Evolutionary conservation across 2,888 invertebrate genomes (phyloP), one percentile per base, ranked within the genome.

Genomic region (Brassicogethes aeneus): DNA sequence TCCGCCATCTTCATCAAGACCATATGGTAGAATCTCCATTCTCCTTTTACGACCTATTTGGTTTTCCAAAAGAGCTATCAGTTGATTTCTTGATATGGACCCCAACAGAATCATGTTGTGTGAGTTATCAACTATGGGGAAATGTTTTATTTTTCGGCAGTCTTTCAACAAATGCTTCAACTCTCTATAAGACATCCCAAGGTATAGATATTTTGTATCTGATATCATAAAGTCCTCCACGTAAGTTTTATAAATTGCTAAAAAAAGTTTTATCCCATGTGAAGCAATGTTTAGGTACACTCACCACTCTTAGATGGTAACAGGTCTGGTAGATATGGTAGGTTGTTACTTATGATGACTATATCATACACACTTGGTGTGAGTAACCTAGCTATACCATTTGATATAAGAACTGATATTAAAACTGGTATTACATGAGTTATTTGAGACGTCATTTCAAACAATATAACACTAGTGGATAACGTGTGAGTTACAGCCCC

Each of bases 401-500:
- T 96, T 16, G 95, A 85, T 16, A 96, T 85, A 34, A 97, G 71
- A 3, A 95, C 95, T 1, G 95, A 88, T 52, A 95, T 89, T 81
- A 94, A 89, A 41, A 92, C 86, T 0, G 93, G 96, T 34, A 97
- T 80, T 13, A 95, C 81, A 61, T 95, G 93, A 1, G 91, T 88
- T 53, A 97, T 89, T 73, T 97, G 96, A 38, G 96, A 95, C 0
- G 96, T 96, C 83, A 96, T 86, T 71, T 97, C 96, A 66, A 94
- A 93, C 43, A 95, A 85, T 47, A 97, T 95, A 48, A 63, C 94
- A 51, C 92, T 89, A 16, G 95, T 94, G 1, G 94, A 94, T 34
- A 97, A 91, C 0, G 95, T 94, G 68, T 96, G 92, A 0, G 96
- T 96, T 2, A 96, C 93, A 2, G 92, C 91, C 1, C 94, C 96